Evolutionary conservation across 1,140 invertebrate species (phyloP), one percentile per base, ranked within the genome.

Genomic region (Tetragonula clypearis): DNA sequence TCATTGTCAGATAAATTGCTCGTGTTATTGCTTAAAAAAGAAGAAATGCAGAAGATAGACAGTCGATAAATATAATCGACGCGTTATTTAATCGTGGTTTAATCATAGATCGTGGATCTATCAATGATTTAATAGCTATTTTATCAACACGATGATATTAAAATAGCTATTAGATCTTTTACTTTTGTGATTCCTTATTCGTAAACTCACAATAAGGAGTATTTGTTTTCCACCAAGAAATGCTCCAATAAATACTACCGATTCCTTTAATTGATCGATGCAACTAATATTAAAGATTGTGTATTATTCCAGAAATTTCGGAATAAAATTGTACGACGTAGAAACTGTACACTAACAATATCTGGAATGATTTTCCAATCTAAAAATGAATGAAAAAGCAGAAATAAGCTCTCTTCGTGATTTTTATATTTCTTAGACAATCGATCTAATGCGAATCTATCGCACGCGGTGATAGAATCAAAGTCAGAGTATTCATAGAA

Each of bases 11-110:
- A n/a, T 65, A 14, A 3, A 65, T 65, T 65, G 2, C 11, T 35
- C 30, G 0, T 0, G 1, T 1, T 6, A 21, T 41, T 1, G 17
- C 8, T 30, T 11, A 15, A 1, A 11, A 21, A 2, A 5, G 21
- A 68, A 35, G 9, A 35, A 68, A 35, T 35, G 69, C 23, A 53
- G 23, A 17, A 49, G 23, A n/a, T 17, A 14, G 0, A 72, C 0
- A 23, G 23, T 49, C 6, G 69, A 72, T 53, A 53, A 72, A 17
- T 72, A 21, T 8, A 62, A 8, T 2, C 17, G 15, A 35, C 35
- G 9, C 8, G 65, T 66, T 15, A 1, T 30, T 68, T 21, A 41
- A 71, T 9, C 26, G 17, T 35, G 6, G 19, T 4, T 68, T 68
- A 35, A 68, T 68, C 68, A 21, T 23, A 9, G 19, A 71, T 12